A percentile compares a stretch with the other conserved stretches of the same genome.
Evolutionary conservation across 2,888 invertebrate genomes (phyloP).

Genomic region (Axea sp.): DNA sequence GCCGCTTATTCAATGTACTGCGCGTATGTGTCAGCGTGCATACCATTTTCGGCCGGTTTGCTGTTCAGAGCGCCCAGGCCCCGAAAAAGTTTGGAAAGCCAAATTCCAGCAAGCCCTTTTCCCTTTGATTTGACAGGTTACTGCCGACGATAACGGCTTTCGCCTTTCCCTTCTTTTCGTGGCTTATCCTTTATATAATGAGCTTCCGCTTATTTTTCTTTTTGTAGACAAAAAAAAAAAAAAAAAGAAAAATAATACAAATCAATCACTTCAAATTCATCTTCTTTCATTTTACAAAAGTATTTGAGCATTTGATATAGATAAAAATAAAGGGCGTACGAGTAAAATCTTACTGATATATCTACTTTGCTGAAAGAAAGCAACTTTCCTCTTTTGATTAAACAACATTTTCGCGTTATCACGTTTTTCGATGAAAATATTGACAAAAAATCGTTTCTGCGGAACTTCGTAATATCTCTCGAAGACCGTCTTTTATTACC

Average conservation of each 20-base stretch:
- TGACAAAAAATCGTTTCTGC: constrained; percentile 46
- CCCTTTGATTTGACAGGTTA: constrained; percentile 76
- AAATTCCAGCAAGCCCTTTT: constrained; percentile 74
- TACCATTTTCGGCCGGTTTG: constrained; percentile 51
- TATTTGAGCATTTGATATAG: constrained; percentile 26
- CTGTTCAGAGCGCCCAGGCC: constrained; percentile 17
- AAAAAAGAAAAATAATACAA: too few species aligned
- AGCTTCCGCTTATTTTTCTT: too few species aligned
- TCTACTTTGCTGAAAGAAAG: constrained; percentile 40
- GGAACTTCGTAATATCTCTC: constrained; percentile 47
- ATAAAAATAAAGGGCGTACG: constrained; percentile 19
- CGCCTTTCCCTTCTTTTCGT: constrained; percentile 56
- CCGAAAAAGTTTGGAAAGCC: constrained; percentile 68
- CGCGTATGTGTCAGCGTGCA: constrained; percentile 32
- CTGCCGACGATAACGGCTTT: constrained; percentile 76
- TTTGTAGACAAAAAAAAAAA: too few species aligned
- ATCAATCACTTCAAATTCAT: not conserved
- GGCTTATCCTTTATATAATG: too few species aligned
- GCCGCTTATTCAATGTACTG: constrained; percentile 41
- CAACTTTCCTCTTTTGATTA: constrained; percentile 54
- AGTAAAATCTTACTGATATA: constrained; percentile 44
- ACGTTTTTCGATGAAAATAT: constrained; percentile 58
- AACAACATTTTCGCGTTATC: constrained; percentile 57
- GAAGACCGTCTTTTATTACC: constrained; percentile 37
- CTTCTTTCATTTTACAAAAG: constrained; percentile 2